Percentiles rank a stretch among this genome's conserved stretches.
These are phyloP conservation scores for Tetraodon nigroviridis DNA, from an alignment of 2,113 vertebrate species.

Conservation along the genomic window DNA sequence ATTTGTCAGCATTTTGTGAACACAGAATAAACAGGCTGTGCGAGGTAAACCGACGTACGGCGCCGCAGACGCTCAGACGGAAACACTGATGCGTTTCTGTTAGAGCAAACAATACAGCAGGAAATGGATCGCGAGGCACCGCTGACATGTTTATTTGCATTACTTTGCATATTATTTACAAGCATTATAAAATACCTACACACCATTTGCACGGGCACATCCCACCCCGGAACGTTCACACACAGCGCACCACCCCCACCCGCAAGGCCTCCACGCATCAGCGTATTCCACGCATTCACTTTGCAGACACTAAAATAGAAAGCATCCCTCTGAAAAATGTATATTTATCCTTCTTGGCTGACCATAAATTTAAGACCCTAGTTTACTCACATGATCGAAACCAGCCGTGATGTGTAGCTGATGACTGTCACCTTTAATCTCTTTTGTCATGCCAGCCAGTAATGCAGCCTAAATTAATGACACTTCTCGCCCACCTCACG, in stretches of 20 bases:
- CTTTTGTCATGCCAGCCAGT: slow-evolving; percentile 29
- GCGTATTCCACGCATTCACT: not conserved
- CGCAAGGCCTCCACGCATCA: too few species aligned
- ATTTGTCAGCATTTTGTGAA: too few species aligned
- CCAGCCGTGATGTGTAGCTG: slow-evolving; percentile 10
- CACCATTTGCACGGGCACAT: slow-evolving; percentile 2
- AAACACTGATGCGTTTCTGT: slow-evolving; percentile 10
- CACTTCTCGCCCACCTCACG: slow-evolving; percentile 9
- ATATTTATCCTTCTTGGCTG: slow-evolving; percentile 11
- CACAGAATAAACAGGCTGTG: not conserved
- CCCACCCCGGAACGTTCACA: too few species aligned
- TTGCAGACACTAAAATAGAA: not conserved
- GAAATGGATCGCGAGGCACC: slow-evolving; percentile 4
- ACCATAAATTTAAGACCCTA: slow-evolving; percentile 21
- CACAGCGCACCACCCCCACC: too few species aligned
- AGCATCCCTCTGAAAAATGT: not conserved
- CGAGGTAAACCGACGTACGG: slow-evolving; percentile 11
- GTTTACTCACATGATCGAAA: slow-evolving; percentile 10
- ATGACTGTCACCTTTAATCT: slow-evolving; percentile 39
- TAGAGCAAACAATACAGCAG: slow-evolving; percentile 7
- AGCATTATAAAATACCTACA: slow-evolving; percentile 14
- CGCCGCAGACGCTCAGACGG: slow-evolving; percentile 1
- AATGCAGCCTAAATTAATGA: slow-evolving; percentile 28
- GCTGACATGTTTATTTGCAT: slow-evolving; percentile 17
- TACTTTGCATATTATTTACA: slow-evolving; percentile 32